These are phyloP conservation scores for Acrobasis suavella DNA, from an alignment of 2,888 invertebrate genomes.

Conservation along the genomic window DNA sequence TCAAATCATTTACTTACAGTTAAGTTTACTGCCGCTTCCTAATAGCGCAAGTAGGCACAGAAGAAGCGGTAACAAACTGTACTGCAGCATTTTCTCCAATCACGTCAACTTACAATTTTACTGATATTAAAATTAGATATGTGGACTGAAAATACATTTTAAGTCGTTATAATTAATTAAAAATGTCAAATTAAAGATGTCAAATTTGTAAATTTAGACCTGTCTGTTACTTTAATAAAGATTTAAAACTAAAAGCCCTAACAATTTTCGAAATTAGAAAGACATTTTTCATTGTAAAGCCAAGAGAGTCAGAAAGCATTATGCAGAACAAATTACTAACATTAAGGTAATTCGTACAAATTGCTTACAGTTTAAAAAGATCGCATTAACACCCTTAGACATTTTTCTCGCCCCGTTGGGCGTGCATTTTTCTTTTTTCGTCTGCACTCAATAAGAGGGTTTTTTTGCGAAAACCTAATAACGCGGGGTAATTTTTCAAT, in stretches of 20 bases:
- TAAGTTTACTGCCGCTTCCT: no score
- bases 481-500: conserved; percentile 80
- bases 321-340: conserved; percentile 25
- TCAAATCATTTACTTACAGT: no score
- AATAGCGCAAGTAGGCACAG: no score
- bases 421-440: conserved; percentile 52
- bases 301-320: conserved; percentile 5
- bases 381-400: conserved; percentile 64
- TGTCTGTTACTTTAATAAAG: no score
- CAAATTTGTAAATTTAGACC: no score
- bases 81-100: no score
- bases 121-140: no score
- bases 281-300: background rate
- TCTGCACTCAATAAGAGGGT: conserved; percentile 53
- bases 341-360: conserved; percentile 57
- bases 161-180: no score
- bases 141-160: no score
- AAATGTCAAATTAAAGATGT: no score
- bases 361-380: conserved; percentile 58
- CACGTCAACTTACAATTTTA: no score
- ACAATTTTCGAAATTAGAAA: background rate
- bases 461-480: conserved; percentile 73
- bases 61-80: no score
- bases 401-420: conserved; percentile 58
- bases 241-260: background rate